Evolutionary conservation across 1,140 invertebrate species (phyloP).

Genomic region (Tetranychus urticae): DNA sequence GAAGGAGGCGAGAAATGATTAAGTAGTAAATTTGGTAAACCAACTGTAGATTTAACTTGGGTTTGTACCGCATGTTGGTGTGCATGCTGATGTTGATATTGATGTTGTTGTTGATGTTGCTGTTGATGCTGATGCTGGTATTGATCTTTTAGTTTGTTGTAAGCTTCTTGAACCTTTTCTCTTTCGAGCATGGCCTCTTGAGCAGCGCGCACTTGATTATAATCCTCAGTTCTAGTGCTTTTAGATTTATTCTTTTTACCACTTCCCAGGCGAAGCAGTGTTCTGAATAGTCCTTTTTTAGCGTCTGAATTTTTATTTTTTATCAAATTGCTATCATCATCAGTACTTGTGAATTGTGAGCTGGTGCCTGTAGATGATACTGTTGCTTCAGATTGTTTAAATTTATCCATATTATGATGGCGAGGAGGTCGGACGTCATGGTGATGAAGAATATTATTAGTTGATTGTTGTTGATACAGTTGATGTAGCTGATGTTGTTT

Average conservation of each 20-base stretch:
- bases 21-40: neutral
- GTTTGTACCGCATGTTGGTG: neutral
- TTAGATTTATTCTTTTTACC: conserved; percentile 2
- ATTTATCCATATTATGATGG: too few species aligned
- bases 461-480: too few species aligned
- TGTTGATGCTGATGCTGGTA: conserved; percentile 9
- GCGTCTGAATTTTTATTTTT: conserved; percentile 3
- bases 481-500: neutral
- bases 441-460: too few species aligned
- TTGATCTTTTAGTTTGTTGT: conserved; percentile 21
- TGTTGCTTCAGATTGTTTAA: neutral
- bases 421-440: too few species aligned
- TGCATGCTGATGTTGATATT: too few species aligned
- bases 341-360: neutral
- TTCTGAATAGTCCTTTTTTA: conserved; percentile 9
- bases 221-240: neutral
- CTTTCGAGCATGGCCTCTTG: conserved; percentile 7
- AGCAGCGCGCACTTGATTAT: neutral
- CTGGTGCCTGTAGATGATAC: neutral
- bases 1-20: too few species aligned
- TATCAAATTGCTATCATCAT: conserved; percentile 2
- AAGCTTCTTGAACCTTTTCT: conserved; percentile 24
- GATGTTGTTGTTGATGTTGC: conserved; percentile 9
- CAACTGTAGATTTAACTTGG: neutral
- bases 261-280: conserved; percentile 6